Conservation (phyloP, 2,888 invertebrate genomes). For the Stenodera caucasica region DNA sequence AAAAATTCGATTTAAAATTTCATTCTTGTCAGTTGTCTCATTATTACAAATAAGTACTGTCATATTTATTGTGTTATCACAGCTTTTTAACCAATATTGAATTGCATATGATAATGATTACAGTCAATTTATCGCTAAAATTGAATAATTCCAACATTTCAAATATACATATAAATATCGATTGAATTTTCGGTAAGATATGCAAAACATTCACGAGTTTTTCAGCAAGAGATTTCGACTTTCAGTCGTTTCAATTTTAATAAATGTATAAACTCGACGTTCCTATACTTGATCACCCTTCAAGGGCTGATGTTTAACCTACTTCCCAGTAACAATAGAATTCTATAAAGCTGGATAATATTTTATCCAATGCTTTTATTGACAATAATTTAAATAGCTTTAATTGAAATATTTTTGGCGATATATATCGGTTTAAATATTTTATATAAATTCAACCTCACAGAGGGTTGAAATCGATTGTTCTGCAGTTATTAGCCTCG, state of each 20-base stretch:
- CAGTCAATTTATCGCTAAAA: too few species aligned
- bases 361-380: too few species aligned
- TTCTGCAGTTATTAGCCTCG: slow-evolving; percentile 43
- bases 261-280: slow-evolving; percentile 7
- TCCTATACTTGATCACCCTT: slow-evolving; percentile 7
- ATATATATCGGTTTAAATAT: not conserved
- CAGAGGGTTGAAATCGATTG: slow-evolving; percentile 38
- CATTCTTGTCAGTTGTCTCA: slow-evolving; percentile 30
- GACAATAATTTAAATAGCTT: not conserved
- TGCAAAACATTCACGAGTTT: too few species aligned
- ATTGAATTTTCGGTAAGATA: too few species aligned
- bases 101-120: too few species aligned
- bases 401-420: not conserved
- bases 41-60: slow-evolving; percentile 33
- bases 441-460: slow-evolving; percentile 33
- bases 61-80: too few species aligned
- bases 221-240: too few species aligned
- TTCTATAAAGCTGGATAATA: too few species aligned
- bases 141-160: too few species aligned
- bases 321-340: too few species aligned
- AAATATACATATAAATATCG: too few species aligned
- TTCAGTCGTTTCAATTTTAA: not conserved
- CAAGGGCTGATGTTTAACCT: not conserved
- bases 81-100: too few species aligned
- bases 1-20: slow-evolving; percentile 27